Evolutionary conservation across 2,113 vertebrate species (phyloP).

Genomic region (Hippocampus guttulatus): DNA sequence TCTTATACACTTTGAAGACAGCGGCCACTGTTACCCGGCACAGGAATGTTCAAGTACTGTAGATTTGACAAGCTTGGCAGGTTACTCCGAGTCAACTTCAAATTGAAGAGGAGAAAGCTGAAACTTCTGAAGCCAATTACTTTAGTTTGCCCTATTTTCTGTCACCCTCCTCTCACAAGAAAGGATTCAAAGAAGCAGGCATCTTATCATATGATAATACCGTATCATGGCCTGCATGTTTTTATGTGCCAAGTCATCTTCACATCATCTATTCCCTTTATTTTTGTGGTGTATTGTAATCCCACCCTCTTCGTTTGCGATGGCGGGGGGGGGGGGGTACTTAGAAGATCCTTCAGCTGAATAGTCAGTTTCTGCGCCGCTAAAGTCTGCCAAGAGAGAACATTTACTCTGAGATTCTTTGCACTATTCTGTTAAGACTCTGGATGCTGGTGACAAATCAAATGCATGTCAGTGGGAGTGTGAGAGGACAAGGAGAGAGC

Average conservation of each 20-base stretch:
- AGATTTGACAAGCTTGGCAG: conserved; percentile 71
- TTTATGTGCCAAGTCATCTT: conserved; percentile 42
- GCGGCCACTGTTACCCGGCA: conserved; percentile 56
- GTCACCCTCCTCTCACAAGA: conserved; percentile 38
- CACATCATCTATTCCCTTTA: conserved; percentile 54
- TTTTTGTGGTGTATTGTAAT: conserved; percentile 59
- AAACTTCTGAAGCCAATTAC: conserved; percentile 69
- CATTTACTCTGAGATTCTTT: conserved; percentile 67
- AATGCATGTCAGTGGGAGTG: conserved; percentile 64
- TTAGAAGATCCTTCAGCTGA: conserved; percentile 60
- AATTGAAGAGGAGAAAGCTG: conserved; percentile 54
- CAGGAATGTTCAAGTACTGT: conserved; percentile 41
- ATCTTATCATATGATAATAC: conserved; percentile 56
- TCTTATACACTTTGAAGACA: conserved; percentile 45
- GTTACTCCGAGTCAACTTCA: conserved; percentile 52
- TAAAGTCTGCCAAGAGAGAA: conserved; percentile 62
- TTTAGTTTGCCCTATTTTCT: conserved; percentile 58
- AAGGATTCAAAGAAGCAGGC: conserved; percentile 44
- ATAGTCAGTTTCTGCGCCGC: conserved; percentile 50
- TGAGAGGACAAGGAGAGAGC: conserved; percentile 58
- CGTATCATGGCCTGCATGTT: conserved; percentile 28
- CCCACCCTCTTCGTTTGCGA: conserved; percentile 32
- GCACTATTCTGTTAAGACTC: conserved; percentile 67
- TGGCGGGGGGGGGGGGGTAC: conserved; percentile 20
- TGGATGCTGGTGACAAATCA: conserved; percentile 71